These are phyloP conservation scores for Menidia beryllina DNA, from an alignment of 2,113 vertebrate genomes.

Conservation along the genomic window DNA sequence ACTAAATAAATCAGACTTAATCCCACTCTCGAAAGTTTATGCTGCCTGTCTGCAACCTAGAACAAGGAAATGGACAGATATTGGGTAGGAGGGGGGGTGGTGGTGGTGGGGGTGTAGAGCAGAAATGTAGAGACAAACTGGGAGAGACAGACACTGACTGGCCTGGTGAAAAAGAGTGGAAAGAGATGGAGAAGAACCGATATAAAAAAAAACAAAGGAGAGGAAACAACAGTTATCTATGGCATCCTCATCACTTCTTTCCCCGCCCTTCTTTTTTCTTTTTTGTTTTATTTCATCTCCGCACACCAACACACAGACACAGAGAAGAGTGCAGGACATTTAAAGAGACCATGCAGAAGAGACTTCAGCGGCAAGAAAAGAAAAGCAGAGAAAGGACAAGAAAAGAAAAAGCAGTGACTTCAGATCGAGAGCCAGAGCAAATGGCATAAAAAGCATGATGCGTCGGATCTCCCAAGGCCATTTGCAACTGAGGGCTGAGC, in stretches of 20 bases:
- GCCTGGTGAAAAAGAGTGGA: constrained; percentile 58
- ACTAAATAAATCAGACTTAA: constrained; percentile 44
- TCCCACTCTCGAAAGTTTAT: constrained; percentile 22
- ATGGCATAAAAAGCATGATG: constrained; percentile 62
- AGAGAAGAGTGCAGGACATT: constrained; percentile 68
- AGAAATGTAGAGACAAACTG: constrained; percentile 59
- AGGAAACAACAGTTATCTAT: constrained; percentile 50
- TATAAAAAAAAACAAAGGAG: constrained; percentile 31
- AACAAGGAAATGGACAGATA: constrained; percentile 65
- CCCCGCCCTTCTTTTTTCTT: constrained; percentile 51
- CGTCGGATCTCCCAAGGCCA: constrained; percentile 59
- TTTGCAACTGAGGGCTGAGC: constrained; percentile 69
- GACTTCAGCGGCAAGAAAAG: constrained; percentile 58
- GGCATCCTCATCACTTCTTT: constrained; percentile 55
- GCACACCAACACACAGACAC: constrained; percentile 66
- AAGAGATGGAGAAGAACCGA: constrained; percentile 60
- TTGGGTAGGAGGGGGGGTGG: constrained; percentile 51
- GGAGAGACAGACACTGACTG: constrained; percentile 68
- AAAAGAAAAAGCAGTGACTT: constrained; percentile 36
- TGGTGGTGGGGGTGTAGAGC: constrained; percentile 50
- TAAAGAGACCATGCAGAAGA: constrained; percentile 71
- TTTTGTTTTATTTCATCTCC: constrained; percentile 41
- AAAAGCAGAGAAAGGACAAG: constrained; percentile 4
- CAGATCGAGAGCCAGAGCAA: constrained; percentile 63
- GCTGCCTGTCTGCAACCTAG: constrained; percentile 41